phyloP scores from a whole-genome alignment of 1,140 invertebrate species.

The Phenacoccus solenopsis region DNA sequence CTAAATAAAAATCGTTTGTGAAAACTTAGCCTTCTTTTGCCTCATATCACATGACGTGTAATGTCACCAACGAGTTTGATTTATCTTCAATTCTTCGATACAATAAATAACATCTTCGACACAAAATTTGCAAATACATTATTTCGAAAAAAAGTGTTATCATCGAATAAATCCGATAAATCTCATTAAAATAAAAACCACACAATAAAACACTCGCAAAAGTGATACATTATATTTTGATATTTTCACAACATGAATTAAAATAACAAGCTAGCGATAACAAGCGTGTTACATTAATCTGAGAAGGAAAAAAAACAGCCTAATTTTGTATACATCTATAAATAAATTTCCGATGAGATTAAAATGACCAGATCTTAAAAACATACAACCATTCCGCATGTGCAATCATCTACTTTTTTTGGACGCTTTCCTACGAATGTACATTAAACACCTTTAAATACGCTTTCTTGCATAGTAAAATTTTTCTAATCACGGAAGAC shows the following conservation, averaged over 20 bases:
- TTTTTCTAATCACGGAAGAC: not conserved
- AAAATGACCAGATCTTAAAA: not conserved
- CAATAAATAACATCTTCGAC: no score
- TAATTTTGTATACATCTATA: not conserved
- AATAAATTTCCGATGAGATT: not conserved
- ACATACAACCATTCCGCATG: not conserved
- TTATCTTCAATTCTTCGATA: no score
- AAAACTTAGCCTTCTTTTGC: no score
- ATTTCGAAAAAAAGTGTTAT: no score
- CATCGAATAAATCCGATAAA: no score
- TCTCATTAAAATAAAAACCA: no score
- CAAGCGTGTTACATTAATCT: not conserved
- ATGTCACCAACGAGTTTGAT: no score
- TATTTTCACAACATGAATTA: slow-evolving; percentile 10
- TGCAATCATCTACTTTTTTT: no score
- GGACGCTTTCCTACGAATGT: not conserved
- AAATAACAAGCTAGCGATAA: slow-evolving; percentile 12
- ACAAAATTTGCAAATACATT: no score
- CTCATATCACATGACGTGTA: no score
- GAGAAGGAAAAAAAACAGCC: not conserved
- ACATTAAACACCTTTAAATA: no score
- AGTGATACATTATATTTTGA: slow-evolving; percentile 11
- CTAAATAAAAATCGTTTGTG: no score
- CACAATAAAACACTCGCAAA: not conserved
- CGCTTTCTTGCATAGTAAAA: not conserved